Conservation (phyloP, 1,140 invertebrate genomes). For the Venturia canescens region DNA sequence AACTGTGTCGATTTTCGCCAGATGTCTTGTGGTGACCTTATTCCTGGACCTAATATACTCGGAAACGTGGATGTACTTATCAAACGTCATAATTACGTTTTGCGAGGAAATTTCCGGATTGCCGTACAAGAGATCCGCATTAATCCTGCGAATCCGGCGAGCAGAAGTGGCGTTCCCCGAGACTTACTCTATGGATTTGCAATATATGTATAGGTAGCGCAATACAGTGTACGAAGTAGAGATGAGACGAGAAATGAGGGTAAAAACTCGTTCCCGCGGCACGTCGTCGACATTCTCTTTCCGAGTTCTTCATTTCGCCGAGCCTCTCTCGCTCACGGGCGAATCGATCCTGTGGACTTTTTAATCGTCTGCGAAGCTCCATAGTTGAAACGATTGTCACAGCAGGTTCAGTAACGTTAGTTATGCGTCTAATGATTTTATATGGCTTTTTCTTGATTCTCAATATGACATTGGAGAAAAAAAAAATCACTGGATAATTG, state of each 20-base stretch:
- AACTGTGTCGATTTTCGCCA: conserved; percentile 24
- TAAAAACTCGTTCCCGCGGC: conserved; percentile 32
- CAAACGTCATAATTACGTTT: background rate
- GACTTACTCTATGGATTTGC: background rate
- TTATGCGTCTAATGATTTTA: background rate
- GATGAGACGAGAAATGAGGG: conserved; percentile 3
- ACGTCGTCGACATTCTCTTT: conserved; percentile 34
- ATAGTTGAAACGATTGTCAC: background rate
- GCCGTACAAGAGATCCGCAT: conserved; percentile 25
- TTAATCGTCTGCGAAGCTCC: background rate
- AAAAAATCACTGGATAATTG: too few relatives aligned
- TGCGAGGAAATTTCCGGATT: conserved; percentile 31
- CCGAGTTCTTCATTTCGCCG: background rate
- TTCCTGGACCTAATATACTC: conserved; percentile 12
- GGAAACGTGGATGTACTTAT: background rate
- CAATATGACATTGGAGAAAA: background rate
- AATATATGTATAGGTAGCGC: background rate
- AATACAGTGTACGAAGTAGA: too few relatives aligned
- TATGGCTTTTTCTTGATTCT: background rate
- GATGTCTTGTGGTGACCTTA: conserved; percentile 28
- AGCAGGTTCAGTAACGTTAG: background rate
- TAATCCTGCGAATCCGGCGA: conserved; percentile 30
- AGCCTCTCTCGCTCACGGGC: conserved; percentile 31
- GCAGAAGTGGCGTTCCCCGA: background rate
- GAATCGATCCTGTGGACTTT: conserved; percentile 40